Evolutionary conservation across 2,113 vertebrate genomes (phyloP).

Genomic region (Egretta garzetta): DNA sequence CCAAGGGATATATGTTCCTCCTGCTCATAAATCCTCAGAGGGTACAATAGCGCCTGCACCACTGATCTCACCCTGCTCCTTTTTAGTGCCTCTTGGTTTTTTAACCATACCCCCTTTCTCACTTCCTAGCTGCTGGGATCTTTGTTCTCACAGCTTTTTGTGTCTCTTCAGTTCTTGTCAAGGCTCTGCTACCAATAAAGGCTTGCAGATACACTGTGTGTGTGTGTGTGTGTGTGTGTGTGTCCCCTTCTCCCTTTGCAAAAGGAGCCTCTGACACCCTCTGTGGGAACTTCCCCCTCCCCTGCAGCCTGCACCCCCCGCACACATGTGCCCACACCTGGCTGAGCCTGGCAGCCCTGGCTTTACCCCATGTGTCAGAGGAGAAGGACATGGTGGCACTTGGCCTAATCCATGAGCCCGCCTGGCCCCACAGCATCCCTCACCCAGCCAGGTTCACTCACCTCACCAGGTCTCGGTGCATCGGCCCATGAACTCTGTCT

Average conservation of each 20-base stretch:
- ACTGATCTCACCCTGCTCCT: neutral
- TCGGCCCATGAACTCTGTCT: rapidly evolving
- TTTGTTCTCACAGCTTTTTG: constrained; percentile 15
- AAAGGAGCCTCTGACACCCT: neutral
- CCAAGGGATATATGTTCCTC: neutral
- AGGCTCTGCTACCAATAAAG: neutral
- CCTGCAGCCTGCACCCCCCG: rapidly evolving
- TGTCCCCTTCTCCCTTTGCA: neutral
- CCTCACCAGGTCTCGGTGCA: neutral
- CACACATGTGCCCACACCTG: neutral
- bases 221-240: neutral
- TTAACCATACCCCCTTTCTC: neutral
- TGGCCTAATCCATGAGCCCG: rapidly evolving
- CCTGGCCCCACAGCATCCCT: neutral
- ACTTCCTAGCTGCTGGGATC: neutral
- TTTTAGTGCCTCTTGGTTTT: neutral
- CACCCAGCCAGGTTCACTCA: neutral
- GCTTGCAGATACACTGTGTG: neutral
- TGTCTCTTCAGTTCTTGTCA: neutral
- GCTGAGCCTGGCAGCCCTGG: neutral
- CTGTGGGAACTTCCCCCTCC: neutral
- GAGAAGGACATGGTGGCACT: neutral
- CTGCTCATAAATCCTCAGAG: constrained; percentile 18
- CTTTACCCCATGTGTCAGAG: neutral
- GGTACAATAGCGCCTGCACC: neutral